Percentiles rank a stretch among this genome's conserved stretches.
These are phyloP conservation scores for Syrphus vitripennis DNA, from an alignment of 2,888 invertebrate species.

Conservation along the genomic window DNA sequence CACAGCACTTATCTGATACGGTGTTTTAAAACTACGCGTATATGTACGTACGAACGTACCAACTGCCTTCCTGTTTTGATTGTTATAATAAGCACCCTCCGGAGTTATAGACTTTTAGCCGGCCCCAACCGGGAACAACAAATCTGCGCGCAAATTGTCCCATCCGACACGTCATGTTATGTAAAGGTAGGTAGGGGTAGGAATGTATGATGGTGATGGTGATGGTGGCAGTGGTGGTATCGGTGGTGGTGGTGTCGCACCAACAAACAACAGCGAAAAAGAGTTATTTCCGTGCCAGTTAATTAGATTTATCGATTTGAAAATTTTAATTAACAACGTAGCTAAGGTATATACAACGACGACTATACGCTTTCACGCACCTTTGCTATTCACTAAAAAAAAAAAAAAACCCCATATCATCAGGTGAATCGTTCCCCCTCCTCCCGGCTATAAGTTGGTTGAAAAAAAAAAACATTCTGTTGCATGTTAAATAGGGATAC, in stretches of 20 bases:
- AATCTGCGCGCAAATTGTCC: slow-evolving; percentile 63
- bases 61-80: slow-evolving; percentile 3
- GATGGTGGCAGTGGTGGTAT: background rate
- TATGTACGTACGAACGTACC: background rate
- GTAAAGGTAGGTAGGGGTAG: background rate
- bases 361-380: slow-evolving; percentile 54
- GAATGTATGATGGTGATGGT: slow-evolving; percentile 7
- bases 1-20: background rate
- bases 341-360: background rate
- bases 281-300: slow-evolving; percentile 70
- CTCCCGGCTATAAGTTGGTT: background rate
- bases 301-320: slow-evolving; percentile 74
- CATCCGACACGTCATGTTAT: slow-evolving; percentile 46
- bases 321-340: slow-evolving; percentile 74
- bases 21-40: background rate
- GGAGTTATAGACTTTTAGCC: background rate
- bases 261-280: slow-evolving; percentile 34
- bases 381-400: slow-evolving; percentile 34
- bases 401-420: background rate
- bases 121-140: slow-evolving; percentile 25
- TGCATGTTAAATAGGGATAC: slow-evolving; percentile 27
- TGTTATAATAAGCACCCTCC: slow-evolving; percentile 28
- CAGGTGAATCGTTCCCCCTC: background rate
- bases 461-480: background rate
- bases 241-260: slow-evolving; percentile 30